Conservation (phyloP, 2,888 invertebrate species). For the Aplocera efformata region DNA sequence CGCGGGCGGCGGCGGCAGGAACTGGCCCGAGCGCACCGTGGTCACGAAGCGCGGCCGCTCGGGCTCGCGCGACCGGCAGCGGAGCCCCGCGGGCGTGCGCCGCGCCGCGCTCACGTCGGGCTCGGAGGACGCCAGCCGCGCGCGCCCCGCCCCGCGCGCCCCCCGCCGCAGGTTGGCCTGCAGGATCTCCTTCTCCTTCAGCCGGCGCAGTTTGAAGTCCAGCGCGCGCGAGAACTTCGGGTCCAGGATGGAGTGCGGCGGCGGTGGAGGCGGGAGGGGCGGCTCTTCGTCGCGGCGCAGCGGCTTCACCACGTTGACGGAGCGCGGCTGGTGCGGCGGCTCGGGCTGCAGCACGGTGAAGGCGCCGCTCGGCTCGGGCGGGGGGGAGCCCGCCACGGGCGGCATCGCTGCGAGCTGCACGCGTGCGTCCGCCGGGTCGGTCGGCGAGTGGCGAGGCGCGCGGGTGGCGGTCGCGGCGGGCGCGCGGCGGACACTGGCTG, state of each 20-base stretch:
- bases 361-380: constrained; percentile 40
- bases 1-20: constrained; percentile 88
- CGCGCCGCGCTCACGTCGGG: constrained; percentile 80
- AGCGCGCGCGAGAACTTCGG: constrained; percentile 85
- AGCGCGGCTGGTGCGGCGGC: constrained; percentile 32
- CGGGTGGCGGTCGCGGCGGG: constrained; percentile 25
- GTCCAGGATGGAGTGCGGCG: constrained; percentile 50
- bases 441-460: constrained; percentile 13
- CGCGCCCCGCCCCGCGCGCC: constrained; percentile 48
- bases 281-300: constrained; percentile 44
- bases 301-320: constrained; percentile 60
- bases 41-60: constrained; percentile 86
- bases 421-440: constrained; percentile 2
- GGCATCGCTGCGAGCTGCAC: constrained; percentile 49
- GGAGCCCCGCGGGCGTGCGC: constrained; percentile 38
- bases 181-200: constrained; percentile 82
- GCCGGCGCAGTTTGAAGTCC: constrained; percentile 84
- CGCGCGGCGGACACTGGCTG: constrained; percentile 28
- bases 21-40: constrained; percentile 89
- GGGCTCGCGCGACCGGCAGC: constrained; percentile 37
- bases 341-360: constrained; percentile 54
- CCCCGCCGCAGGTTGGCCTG: constrained; percentile 57
- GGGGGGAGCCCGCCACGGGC: constrained; percentile 41
- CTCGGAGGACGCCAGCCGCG: constrained; percentile 58
- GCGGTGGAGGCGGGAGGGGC: constrained; percentile 22